Conservation (phyloP, 2,113 vertebrate species). For the Cromileptes altivelis region DNA sequence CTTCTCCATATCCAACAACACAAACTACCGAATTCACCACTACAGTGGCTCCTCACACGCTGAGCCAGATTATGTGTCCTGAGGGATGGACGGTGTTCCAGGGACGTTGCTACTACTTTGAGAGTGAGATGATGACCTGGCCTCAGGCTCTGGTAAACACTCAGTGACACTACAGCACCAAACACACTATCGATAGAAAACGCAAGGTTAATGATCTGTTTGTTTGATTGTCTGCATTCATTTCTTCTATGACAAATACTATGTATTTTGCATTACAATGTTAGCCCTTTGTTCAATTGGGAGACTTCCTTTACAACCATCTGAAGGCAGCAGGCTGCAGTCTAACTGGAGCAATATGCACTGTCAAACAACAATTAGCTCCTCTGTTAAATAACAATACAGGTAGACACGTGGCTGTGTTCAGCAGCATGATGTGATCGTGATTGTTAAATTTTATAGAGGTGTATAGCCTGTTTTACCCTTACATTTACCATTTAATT, state of each 20-base stretch:
- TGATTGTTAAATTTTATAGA: too few species aligned
- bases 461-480: not conserved
- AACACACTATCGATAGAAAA: not conserved
- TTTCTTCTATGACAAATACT: not conserved
- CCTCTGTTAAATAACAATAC: too few species aligned
- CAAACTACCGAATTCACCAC: not conserved
- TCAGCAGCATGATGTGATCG: too few species aligned
- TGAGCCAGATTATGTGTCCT: not conserved
- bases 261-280: too few species aligned
- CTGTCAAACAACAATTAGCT: too few species aligned
- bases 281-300: too few species aligned
- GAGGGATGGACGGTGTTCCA: conserved; percentile 10
- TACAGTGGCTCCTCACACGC: fast-evolving
- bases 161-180: not conserved
- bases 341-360: too few species aligned
- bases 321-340: too few species aligned
- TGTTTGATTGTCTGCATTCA: not conserved
- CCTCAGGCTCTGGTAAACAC: conserved; percentile 36
- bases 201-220: not conserved
- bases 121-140: not conserved
- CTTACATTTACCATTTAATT: not conserved
- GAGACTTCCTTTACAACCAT: too few species aligned
- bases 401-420: too few species aligned
- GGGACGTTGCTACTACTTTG: conserved; percentile 37
- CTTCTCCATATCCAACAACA: too few species aligned